phyloP scores from a whole-genome alignment of 2,113 vertebrate species.

The Martes martes region DNA sequence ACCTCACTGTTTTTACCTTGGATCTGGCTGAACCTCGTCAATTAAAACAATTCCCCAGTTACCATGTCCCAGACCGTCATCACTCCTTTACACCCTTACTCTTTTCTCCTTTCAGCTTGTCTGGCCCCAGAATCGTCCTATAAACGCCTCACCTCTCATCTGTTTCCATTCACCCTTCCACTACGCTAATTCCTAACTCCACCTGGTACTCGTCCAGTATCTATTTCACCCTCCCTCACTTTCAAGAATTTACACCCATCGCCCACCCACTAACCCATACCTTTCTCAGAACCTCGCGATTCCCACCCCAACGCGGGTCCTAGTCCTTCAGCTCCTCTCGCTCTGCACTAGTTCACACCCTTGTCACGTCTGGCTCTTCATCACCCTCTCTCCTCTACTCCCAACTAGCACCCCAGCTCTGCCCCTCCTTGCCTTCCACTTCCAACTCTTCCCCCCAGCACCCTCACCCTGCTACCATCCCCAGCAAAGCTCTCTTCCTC shows the following conservation, averaged over 20 bases:
- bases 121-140: not conserved
- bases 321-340: conserved; percentile 50
- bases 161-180: not conserved
- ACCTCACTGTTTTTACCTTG: not conserved
- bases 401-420: conserved; percentile 42
- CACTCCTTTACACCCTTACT: conserved; percentile 1
- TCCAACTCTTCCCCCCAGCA: not conserved
- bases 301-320: conserved; percentile 20
- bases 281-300: not conserved
- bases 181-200: not conserved
- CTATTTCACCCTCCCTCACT: conserved; percentile 7
- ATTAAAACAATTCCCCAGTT: not conserved
- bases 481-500: not conserved
- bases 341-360: conserved; percentile 71
- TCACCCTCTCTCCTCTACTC: conserved; percentile 54
- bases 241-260: not conserved
- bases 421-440: conserved; percentile 11
- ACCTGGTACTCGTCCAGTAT: not conserved
- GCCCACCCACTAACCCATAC: conserved; percentile 7
- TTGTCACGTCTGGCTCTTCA: conserved; percentile 74
- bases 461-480: not conserved
- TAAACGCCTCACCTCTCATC: not conserved
- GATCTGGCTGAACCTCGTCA: not conserved
- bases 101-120: conserved; percentile 11
- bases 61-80: conserved; percentile 23